Evolutionary conservation across 2,797 vertebrate genomes (phyloP), one percentile per base, ranked within the genome.

Genomic region (Clamator glandarius): DNA sequence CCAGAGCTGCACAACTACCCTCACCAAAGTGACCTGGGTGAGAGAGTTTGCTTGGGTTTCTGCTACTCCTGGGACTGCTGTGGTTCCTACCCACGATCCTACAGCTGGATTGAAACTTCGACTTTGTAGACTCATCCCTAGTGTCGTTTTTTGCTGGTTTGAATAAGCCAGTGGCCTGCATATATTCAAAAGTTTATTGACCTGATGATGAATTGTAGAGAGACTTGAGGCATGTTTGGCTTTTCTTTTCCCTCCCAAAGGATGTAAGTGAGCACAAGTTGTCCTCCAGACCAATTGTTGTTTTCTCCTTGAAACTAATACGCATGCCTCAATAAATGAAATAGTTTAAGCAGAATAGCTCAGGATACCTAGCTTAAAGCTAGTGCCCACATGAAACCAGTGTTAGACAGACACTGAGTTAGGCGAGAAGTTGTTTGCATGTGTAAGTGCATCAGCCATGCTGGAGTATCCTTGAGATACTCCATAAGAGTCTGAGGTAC

Each of bases 361-460:
- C 13, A 10, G 66, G 61, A 39, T 48, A 20, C 33, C 28, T 24
- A 19, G 15, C 18, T 73, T 77, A 67, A 66, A 39, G 41, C 41
- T 62, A 31, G 11, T 28, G 29, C 46, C 46, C 51, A 63, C 26
- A 18, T 29, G 13, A 64, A 70, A 50, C 10, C 18, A 46, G 2
- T 35, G 18, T 69, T 61, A 39, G 11, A 24, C 11, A 2, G 29
- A 21, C 52, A 24, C 33, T 17, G 35, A 79, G 24, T 59, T 44
- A 46, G 19, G 16, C 11, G 39, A 63, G 59, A 73, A 48, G 48
- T 25, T 52, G 62, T 48, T 18, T 58, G 31, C 4, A 3, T 2
- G 8, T 29, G 28, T 18, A 7, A 4, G 1, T 58, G 7, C 11
- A 6, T 73, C 36, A 29, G 28, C 24, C 5, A 0, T 31, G 44